A percentile compares a stretch with the other conserved stretches of the same genome.
phyloP scores from a whole-genome alignment of 2,113 vertebrate genomes.

The Hydrochoerus hydrochaeris region DNA sequence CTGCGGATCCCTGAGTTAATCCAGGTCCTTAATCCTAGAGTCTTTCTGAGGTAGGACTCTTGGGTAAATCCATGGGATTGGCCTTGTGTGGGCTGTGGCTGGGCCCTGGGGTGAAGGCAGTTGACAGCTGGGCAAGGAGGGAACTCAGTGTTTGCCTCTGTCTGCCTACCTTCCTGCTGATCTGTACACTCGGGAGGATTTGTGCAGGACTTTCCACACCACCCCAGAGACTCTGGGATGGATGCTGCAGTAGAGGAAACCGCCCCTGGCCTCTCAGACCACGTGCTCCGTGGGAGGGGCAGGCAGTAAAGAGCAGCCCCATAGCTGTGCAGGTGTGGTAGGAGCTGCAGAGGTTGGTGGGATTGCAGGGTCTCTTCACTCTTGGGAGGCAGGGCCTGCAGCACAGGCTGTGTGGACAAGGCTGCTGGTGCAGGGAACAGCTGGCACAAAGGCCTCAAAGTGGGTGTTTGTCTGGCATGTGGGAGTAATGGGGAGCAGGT shows the following conservation, averaged over 20 bases:
- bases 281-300: background rate
- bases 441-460: background rate
- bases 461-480: background rate
- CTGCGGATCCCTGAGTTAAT: background rate
- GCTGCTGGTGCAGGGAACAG: background rate
- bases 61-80: background rate
- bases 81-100: background rate
- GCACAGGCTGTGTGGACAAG: background rate
- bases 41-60: background rate
- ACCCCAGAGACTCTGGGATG: background rate
- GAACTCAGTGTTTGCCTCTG: background rate
- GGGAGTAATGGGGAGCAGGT: background rate
- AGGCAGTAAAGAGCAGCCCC: background rate
- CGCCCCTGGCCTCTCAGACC: background rate
- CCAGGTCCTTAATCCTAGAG: background rate
- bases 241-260: background rate
- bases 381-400: background rate
- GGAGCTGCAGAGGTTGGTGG: background rate
- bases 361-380: background rate
- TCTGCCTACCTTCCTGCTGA: background rate
- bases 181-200: background rate
- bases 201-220: background rate
- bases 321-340: no score
- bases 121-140: background rate
- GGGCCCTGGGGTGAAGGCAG: background rate